Evolutionary conservation across 2,113 vertebrate species (phyloP), one percentile per base, ranked within the genome.

Genomic region (Nannobrachium achirus): DNA sequence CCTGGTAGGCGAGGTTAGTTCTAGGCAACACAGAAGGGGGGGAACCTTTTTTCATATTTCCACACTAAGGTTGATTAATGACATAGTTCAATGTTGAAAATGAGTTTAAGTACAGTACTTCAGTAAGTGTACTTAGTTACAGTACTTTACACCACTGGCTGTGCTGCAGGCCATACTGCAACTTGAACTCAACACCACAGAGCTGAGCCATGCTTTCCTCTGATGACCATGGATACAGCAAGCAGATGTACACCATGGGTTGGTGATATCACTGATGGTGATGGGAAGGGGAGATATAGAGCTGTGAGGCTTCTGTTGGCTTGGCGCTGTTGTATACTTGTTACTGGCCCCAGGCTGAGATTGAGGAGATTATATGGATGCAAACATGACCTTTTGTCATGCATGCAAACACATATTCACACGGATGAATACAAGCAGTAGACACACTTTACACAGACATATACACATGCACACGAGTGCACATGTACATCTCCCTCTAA

Each of bases 391-490:
- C 25, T 33, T 33, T 33, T 33, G 25, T 33, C 25, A 33, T 33
- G 25, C 25, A 63, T 6, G 13, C 10, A 45, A 5, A 16, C 56
- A 58, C 39, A 57, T 33, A 33, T 40, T n/a, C n/a, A 40, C 56
- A 56, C 55, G 6, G 15, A 44, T n/a, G n/a, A n/a, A n/a, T 19
- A 20, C 41, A 45, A 13, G 25, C 20, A 56, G 18, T 33, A 33
- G 6, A 33, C 25, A 33, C 25, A 33, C 20, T 11, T 13, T 25
- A 63, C n/a, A 16, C 45, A 55, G 4, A 53, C 14, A 50, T 25
- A 49, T 46, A 33, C 56, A 71, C 57, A 51, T 13, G 11, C 59
- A 73, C 40, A 66, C 52, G 53, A 40, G 57, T 19, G 65, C 14
- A 65, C 56, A 70, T 33, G 58, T 10, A 56, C 64, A 50, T 25